Evolutionary conservation across 2,113 vertebrate genomes (phyloP).

Genomic region (Panthera tigris): DNA sequence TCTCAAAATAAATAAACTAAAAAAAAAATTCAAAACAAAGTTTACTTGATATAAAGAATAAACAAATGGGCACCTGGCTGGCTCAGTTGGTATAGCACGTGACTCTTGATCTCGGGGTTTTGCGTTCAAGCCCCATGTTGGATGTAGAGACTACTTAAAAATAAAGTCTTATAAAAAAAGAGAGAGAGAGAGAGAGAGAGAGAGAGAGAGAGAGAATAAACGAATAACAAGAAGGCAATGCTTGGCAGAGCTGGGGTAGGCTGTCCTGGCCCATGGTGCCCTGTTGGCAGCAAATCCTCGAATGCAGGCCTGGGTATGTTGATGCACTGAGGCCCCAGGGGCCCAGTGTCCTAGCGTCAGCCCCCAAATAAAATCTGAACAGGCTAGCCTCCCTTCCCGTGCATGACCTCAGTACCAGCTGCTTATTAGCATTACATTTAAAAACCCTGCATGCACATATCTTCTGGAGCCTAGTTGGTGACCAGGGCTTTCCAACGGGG

Average conservation of each 20-base stretch:
- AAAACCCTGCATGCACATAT: neutral
- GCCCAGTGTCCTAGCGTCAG: neutral
- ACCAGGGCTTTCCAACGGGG: neutral
- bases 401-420: neutral
- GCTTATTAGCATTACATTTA: neutral
- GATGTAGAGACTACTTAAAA: neutral
- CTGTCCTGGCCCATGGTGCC: accelerated
- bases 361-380: neutral
- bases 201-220: neutral
- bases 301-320: neutral
- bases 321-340: neutral
- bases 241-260: neutral
- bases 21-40: neutral
- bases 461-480: neutral
- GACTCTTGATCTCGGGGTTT: neutral
- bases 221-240: neutral
- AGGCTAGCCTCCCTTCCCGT: neutral
- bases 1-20: too few species aligned
- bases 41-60: conserved; percentile 26
- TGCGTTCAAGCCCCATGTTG: neutral
- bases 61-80: neutral
- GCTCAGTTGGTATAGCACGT: neutral
- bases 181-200: too few species aligned
- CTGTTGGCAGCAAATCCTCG: accelerated
- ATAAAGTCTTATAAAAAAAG: neutral